Base-by-base conservation (phyloP, 2,888 invertebrate genomes). In the Alsophila aescularia region DNA sequence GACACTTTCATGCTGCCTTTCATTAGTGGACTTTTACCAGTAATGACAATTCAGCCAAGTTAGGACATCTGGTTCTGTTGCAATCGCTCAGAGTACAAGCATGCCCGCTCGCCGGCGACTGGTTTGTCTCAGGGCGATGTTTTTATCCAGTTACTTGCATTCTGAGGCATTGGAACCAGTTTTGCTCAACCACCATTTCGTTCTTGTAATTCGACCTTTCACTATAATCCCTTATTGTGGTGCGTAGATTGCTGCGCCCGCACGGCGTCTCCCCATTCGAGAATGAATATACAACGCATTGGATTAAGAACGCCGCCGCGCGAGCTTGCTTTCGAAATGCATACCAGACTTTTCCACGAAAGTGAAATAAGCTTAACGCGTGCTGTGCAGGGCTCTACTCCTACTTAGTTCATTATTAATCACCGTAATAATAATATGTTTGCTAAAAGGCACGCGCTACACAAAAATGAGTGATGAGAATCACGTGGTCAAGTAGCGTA, bases 101-200 rank as follows among this genome's bases (percentile, higher is more conserved):
- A 66, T n/a, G n/a, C n/a, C n/a, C 70, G 74, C 68, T 39, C 42
- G 34, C 72, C 69, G 70, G 60, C 79, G 83, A 88, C 89, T 88
- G 90, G 89, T 89, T 88, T 85, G 80, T 84, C 83, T 86, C 81
- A 77, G 77, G 77, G 75, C 79, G 77, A 80, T 86, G 88, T 90
- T 90, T 89, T 89, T 88, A 84, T 90, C 88, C 89, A 87, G 85
- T 87, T 85, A 87, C 89, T 87, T 87, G 83, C 87, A 89, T 89
- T 89, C 89, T 90, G 87, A 86, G 79, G 86, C 83, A 80, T 79
- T 81, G 85, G 78, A 90, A 90, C 90, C 90, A 85, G 90, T 90
- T 90, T 80, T 67, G 77, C 77, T 72, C 78, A 75, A 77, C 79
- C 82, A 84, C 79, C 81, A 84, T 83, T 81, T 81, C 78, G 79